Base-by-base conservation (phyloP, 2,888 invertebrate genomes). In the Steinernema hermaphroditum region DNA sequence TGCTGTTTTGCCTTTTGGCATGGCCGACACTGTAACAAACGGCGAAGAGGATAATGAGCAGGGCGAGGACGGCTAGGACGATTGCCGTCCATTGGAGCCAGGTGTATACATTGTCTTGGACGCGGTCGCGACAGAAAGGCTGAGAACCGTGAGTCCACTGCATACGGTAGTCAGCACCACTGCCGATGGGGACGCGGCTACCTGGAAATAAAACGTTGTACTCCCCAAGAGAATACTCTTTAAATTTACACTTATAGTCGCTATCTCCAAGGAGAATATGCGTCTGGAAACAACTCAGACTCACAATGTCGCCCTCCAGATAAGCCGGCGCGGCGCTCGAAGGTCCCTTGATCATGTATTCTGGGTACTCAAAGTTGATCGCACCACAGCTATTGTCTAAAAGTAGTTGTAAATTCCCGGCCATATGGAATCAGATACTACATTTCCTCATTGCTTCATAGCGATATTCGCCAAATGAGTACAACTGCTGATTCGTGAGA, bases 301-400 rank as follows among this genome's bases (percentile, higher is more conserved):
- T 76, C 19, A 82, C 79, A 16, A 77, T 79, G 72, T 84, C 79
- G 32, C 84, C 84, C 73, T 84, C 78, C 46, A 83, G 69, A 50
- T 83, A 83, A 43, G 82, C 78, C 14, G 80, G 78, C 9, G 77
- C 75, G 27, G 82, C 77, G 0, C 73, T 74, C 22, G 82, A 78
- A 2, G 83, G 83, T 8, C 81, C 83, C 72, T 85, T 85, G 76
- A 80, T 82, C 62, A 80, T 68, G 69, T 80, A 80, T 69, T 80
- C 80, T 12, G 80, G 85, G 68, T 85, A 85, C 69, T 85, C 85
- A 70, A 85, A 86, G 74, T 84, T 85, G 75, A 85, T 86, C 29
- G 83, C 82, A 27, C 85, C 85, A 70, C 85, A 85, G 50, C 81
- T 81, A 78, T 85, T 85, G 75, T 85, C 83, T 85, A 73, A 49